phyloP scores from a whole-genome alignment of 35 echinoderm and acorn worm species.

The Strongylocentrotus purpuratus region DNA sequence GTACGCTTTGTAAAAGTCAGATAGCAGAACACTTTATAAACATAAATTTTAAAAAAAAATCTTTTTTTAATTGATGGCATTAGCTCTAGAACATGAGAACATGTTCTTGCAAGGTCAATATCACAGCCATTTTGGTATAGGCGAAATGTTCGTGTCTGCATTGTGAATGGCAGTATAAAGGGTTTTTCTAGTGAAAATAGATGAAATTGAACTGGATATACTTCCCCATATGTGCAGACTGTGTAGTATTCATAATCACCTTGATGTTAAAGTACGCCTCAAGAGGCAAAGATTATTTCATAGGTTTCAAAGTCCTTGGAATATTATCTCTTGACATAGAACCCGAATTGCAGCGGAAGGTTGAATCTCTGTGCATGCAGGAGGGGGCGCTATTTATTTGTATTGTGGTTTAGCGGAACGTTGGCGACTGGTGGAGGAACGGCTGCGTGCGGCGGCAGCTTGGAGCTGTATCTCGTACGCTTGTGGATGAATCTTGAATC shows the following conservation, averaged over 20 bases:
- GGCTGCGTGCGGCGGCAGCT: slow-evolving; percentile 90
- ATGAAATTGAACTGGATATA: neutral
- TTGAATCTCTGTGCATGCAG: neutral
- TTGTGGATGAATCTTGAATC: slow-evolving; percentile 98
- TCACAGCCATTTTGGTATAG: neutral
- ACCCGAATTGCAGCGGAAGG: neutral
- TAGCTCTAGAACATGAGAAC: neutral
- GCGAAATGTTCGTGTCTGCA: neutral
- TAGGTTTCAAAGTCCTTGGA: neutral
- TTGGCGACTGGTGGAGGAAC: slow-evolving; percentile 80
- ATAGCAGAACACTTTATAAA: neutral
- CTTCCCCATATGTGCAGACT: neutral
- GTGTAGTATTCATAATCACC: neutral
- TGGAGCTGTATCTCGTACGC: slow-evolving; percentile 98
- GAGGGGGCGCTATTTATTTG: slow-evolving; percentile 47
- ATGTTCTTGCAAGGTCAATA: neutral
- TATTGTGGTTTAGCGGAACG: slow-evolving; percentile 66
- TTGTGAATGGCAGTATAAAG: neutral
- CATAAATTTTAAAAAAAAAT: neutral
- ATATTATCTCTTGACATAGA: neutral
- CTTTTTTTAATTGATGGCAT: neutral
- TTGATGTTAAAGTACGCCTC: neutral
- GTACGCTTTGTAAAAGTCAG: neutral
- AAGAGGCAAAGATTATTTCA: neutral
- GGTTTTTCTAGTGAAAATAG: neutral